Conservation (phyloP, 53 echinoderm and acorn worm genomes). For the Holothuria leucospilota region DNA sequence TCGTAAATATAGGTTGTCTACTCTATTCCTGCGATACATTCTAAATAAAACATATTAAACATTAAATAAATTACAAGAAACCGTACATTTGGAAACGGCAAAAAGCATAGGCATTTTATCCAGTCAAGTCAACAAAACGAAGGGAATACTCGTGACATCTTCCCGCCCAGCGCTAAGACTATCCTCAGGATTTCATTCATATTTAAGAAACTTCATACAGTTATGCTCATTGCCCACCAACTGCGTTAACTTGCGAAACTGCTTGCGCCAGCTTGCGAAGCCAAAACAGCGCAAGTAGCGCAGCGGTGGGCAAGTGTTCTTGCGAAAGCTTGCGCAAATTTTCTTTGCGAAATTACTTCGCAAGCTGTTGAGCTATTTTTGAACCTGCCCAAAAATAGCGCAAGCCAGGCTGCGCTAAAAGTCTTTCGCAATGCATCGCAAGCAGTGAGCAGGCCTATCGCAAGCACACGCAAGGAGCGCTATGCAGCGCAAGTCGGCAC, state of each 20-base stretch:
- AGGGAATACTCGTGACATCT: too few relatives aligned
- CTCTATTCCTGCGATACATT: too few relatives aligned
- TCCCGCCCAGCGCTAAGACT: too few relatives aligned
- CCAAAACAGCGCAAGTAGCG: too few relatives aligned
- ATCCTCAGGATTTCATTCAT: too few relatives aligned
- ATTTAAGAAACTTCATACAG: too few relatives aligned
- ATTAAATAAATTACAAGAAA: too few relatives aligned
- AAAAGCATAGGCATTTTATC: too few relatives aligned
- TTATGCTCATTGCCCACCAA: neutral
- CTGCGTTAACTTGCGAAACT: neutral
- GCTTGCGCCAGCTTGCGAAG: neutral
- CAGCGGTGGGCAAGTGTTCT: neutral
- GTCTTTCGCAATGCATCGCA: slow-evolving; percentile 1
- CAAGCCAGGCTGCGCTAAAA: neutral
- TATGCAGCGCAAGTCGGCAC: neutral
- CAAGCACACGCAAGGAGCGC: neutral
- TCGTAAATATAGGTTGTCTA: too few relatives aligned
- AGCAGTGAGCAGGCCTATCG: neutral
- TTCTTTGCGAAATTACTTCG: neutral
- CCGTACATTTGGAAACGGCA: too few relatives aligned
- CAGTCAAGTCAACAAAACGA: too few relatives aligned
- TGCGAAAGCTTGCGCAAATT: neutral
- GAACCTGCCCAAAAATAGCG: neutral
- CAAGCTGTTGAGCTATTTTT: neutral
- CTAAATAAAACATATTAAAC: too few relatives aligned